phyloP scores from a whole-genome alignment of 2,888 invertebrate species.

The Autographa pulchrina region DNA sequence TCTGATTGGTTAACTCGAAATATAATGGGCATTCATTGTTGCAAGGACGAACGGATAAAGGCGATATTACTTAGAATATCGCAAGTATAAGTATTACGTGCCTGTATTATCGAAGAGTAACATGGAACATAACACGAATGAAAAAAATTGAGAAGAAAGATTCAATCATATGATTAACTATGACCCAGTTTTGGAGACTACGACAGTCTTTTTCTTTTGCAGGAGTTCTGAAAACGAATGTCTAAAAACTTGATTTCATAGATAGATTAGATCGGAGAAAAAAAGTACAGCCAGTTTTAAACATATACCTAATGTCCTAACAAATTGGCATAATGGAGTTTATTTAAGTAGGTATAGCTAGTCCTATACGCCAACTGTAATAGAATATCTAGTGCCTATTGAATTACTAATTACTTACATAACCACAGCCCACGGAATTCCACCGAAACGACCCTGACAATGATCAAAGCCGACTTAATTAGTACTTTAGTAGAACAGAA shows the following conservation, averaged over 20 bases:
- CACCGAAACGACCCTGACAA: not conserved
- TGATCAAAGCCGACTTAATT: not conserved
- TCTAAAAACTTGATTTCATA: no score
- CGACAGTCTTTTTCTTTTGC: no score
- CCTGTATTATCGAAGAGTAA: not conserved
- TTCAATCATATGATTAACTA: not conserved
- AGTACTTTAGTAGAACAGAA: not conserved
- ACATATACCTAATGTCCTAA: not conserved
- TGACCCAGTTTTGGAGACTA: no score
- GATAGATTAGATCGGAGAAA: no score
- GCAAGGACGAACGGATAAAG: constrained; percentile 28
- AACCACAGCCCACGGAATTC: not conserved
- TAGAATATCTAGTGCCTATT: not conserved
- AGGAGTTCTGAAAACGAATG: no score
- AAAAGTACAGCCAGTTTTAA: not conserved
- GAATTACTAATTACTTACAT: constrained; percentile 2
- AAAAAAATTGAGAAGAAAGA: not conserved
- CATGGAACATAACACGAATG: not conserved
- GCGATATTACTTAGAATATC: not conserved
- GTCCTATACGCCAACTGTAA: constrained; percentile 1
- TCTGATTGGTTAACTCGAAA: constrained; percentile 24
- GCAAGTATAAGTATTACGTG: not conserved
- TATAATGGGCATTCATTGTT: constrained; percentile 30
- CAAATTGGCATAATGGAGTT: not conserved
- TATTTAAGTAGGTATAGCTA: not conserved